Conservation (phyloP, 2,797 vertebrate species). For the Sphenodon punctatus region DNA sequence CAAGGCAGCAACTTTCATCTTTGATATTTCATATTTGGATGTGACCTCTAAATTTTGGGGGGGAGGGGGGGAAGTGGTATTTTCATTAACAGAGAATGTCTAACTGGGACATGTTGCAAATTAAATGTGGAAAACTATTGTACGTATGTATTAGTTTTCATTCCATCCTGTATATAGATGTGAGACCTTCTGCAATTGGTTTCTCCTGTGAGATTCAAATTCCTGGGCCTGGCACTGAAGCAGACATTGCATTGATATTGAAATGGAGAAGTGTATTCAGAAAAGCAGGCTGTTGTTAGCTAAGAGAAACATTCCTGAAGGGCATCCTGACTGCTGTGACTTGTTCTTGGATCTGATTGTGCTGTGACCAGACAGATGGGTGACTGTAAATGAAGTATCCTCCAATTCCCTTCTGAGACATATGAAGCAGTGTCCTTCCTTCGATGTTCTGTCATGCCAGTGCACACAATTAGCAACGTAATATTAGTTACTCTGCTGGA, state of each 20-base stretch:
- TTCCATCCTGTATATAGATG: neutral
- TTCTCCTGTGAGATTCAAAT: neutral
- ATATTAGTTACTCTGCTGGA: constrained; percentile 76
- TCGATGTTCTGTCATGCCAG: constrained; percentile 60
- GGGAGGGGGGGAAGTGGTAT: neutral
- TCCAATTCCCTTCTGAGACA: constrained; percentile 70
- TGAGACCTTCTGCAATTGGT: neutral
- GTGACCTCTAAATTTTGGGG: neutral
- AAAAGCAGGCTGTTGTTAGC: neutral
- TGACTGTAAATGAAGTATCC: constrained; percentile 72
- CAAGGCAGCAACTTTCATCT: neutral
- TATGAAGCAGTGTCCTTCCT: constrained; percentile 62
- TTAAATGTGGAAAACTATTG: neutral
- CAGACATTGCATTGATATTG: neutral
- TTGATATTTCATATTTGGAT: neutral
- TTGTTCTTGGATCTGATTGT: constrained; percentile 59
- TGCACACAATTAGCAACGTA: constrained; percentile 77
- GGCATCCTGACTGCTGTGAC: constrained; percentile 44
- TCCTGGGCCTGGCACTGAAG: neutral
- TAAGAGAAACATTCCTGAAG: constrained; percentile 68
- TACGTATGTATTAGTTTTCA: no score
- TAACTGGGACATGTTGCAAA: neutral
- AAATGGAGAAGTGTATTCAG: neutral
- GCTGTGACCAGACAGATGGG: constrained; percentile 76
- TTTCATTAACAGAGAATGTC: neutral